Percentiles rank a stretch among this genome's conserved stretches.
phyloP scores from a whole-genome alignment of 2,888 invertebrate genomes.

The Patella caerulea region DNA sequence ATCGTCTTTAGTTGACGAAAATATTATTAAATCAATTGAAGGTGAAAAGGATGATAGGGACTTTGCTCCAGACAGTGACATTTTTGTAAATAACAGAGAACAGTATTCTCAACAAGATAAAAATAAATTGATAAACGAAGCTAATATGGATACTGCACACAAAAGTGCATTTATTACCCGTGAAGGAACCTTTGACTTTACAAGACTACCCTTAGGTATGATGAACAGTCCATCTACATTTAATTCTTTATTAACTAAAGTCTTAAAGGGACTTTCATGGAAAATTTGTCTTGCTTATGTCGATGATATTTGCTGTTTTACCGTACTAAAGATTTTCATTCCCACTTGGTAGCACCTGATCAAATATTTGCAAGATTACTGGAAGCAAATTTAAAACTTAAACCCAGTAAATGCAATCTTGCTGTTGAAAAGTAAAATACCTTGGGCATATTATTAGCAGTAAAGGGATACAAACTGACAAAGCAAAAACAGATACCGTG shows the following conservation, averaged over 20 bases:
- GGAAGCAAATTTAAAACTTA: background rate
- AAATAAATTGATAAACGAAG: too few relatives aligned
- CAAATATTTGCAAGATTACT: background rate
- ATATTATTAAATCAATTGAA: too few relatives aligned
- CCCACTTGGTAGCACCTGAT: background rate
- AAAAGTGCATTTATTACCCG: conserved; percentile 40
- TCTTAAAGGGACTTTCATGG: background rate
- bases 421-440: background rate
- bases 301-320: background rate
- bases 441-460: background rate
- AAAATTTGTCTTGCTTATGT: background rate
- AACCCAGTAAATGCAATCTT: background rate
- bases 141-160: conserved; percentile 26
- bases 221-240: background rate
- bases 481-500: background rate
- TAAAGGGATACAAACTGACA: background rate
- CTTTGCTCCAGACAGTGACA: too few relatives aligned
- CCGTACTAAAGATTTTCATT: background rate
- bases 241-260: background rate
- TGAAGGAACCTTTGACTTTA: conserved; percentile 33
- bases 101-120: too few relatives aligned
- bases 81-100: too few relatives aligned
- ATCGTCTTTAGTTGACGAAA: too few relatives aligned
- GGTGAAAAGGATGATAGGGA: too few relatives aligned
- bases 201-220: background rate